Evolutionary conservation across 1,140 invertebrate species (phyloP).

Genomic region (Euura lappo): DNA sequence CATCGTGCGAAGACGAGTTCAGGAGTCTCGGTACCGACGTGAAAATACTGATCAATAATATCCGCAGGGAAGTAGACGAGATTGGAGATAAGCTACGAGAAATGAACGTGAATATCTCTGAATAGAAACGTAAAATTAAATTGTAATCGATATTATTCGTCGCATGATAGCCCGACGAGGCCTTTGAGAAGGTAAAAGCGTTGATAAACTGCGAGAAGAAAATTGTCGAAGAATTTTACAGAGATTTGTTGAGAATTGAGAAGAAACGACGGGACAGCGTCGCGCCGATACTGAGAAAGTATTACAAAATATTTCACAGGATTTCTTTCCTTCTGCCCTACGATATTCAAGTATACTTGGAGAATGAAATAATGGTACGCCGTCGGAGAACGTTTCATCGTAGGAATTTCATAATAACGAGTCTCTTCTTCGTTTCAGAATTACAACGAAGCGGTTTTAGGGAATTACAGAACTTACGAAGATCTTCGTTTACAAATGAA

Average conservation of each 20-base stretch:
- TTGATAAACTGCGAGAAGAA: conserved; percentile 10
- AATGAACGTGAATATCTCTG: not conserved
- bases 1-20: conserved; percentile 10
- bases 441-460: conserved; percentile 25
- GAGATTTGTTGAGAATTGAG: conserved; percentile 16
- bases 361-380: conserved; percentile 29
- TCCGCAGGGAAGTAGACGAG: conserved; percentile 4
- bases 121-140: not conserved
- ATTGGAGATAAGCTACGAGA: conserved; percentile 8
- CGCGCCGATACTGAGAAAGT: conserved; percentile 23
- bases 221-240: conserved; percentile 13
- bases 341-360: conserved; percentile 21
- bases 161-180: not conserved
- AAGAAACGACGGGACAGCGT: conserved; percentile 8
- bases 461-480: conserved; percentile 26
- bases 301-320: conserved; percentile 21
- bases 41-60: conserved; percentile 10
- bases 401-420: no score
- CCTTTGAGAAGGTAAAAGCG: conserved; percentile 10
- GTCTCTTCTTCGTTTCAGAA: conserved; percentile 14
- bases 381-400: not conserved
- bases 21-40: not conserved
- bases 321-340: conserved; percentile 17
- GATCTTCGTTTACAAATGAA: conserved; percentile 20
- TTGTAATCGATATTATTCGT: not conserved